Conservation (phyloP, 2,797 vertebrate species). For the Tachyglossus aculeatus region DNA sequence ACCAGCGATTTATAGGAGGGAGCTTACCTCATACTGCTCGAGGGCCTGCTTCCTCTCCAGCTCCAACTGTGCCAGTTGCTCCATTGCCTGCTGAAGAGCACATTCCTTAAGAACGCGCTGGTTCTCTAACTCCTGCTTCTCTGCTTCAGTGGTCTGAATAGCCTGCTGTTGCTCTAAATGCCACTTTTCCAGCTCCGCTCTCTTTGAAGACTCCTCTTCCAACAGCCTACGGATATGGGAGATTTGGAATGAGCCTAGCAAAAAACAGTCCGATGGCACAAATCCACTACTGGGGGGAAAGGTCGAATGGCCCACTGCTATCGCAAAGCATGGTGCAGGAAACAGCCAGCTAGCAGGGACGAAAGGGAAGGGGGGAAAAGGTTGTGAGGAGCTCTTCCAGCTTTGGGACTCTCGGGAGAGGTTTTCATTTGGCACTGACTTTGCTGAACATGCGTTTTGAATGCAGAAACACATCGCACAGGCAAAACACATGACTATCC, state of each 20-base stretch:
- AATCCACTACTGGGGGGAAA: neutral
- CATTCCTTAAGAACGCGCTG: conserved; percentile 84
- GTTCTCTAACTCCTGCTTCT: conserved; percentile 92
- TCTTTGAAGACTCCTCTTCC: conserved; percentile 91
- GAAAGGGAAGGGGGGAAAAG: no score
- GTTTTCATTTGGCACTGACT: no score
- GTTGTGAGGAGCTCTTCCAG: no score
- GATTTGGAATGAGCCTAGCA: neutral
- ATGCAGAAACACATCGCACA: no score
- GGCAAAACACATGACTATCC: no score
- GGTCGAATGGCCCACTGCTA: neutral
- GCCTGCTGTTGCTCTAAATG: conserved; percentile 89
- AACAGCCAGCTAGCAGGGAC: no score
- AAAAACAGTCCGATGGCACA: neutral
- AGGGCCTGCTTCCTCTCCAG: conserved; percentile 86
- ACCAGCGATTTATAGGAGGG: no score
- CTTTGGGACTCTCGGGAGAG: no score
- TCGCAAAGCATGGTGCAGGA: neutral
- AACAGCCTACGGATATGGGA: conserved; percentile 76
- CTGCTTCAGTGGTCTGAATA: conserved; percentile 89
- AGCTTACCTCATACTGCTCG: conserved; percentile 89
- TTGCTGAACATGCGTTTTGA: no score
- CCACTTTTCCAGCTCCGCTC: conserved; percentile 88
- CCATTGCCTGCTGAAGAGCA: conserved; percentile 89
- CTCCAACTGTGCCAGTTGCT: conserved; percentile 88